Evolutionary conservation across 2,797 vertebrate species (phyloP).

Genomic region (Vireo griseus): DNA sequence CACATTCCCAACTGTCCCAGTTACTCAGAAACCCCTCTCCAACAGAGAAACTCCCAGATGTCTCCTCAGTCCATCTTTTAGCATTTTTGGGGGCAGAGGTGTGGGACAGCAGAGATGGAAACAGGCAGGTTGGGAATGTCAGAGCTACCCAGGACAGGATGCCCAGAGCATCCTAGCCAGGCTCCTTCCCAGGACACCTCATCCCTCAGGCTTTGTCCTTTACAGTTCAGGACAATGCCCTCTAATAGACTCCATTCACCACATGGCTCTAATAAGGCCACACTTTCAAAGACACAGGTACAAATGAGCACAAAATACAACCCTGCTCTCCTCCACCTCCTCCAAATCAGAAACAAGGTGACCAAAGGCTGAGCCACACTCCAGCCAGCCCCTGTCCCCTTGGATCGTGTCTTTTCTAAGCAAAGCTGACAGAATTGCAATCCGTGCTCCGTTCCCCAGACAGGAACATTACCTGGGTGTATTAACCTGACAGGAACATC

Average conservation of each 20-base stretch:
- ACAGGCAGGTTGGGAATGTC: accelerated
- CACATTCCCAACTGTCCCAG: background rate
- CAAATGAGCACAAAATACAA: background rate
- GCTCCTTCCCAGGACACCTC: background rate
- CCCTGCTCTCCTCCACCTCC: background rate
- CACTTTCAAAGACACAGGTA: background rate
- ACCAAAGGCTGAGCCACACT: background rate
- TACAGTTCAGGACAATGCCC: background rate
- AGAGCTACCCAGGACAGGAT: background rate
- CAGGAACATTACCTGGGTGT: background rate
- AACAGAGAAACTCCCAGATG: background rate
- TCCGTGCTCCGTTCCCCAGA: background rate
- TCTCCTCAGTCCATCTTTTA: background rate
- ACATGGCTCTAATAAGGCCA: background rate
- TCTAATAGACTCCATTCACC: background rate
- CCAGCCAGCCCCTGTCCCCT: background rate
- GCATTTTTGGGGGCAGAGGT: background rate
- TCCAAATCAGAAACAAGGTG: background rate
- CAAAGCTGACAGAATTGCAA: background rate
- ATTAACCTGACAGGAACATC: background rate
- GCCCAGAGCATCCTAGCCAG: background rate
- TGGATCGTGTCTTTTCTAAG: background rate
- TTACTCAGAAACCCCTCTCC: background rate
- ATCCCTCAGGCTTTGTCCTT: background rate
- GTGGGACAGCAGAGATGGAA: background rate